Conservation (phyloP, 2,113 vertebrate species). For the Microcebus griseorufus region DNA sequence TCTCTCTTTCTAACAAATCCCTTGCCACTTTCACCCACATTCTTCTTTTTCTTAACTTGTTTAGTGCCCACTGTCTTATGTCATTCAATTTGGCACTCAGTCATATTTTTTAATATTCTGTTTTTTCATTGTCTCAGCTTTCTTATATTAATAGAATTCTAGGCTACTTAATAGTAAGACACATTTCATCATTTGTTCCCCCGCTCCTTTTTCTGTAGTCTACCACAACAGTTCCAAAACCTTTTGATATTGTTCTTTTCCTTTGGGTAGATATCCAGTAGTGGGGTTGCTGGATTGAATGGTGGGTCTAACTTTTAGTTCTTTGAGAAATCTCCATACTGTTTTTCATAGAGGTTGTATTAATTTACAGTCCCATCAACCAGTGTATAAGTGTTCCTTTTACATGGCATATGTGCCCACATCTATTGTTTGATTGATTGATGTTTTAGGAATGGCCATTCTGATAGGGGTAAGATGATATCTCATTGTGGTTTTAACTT, state of each 20-base stretch:
- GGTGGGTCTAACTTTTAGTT: no score
- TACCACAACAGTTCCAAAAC: background rate
- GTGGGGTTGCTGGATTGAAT: no score
- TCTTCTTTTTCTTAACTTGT: background rate
- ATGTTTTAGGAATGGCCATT: no score
- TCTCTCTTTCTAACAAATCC: constrained; percentile 19
- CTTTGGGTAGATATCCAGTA: no score
- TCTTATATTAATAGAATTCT: background rate
- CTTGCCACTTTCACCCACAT: background rate
- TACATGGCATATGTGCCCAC: no score
- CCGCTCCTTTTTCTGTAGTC: background rate
- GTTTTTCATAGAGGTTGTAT: no score
- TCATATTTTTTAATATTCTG: constrained; percentile 32
- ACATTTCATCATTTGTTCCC: background rate
- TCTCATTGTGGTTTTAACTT: no score
- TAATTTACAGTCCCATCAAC: no score
- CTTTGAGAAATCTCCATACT: no score
- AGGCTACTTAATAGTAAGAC: background rate
- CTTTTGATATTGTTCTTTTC: background rate
- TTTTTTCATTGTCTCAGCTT: constrained; percentile 36
- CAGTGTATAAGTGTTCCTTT: no score
- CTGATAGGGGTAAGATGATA: no score
- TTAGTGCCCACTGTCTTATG: background rate
- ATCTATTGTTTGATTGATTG: no score
- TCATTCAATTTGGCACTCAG: background rate